These are phyloP conservation scores for Trilocha varians DNA, from an alignment of 2,888 invertebrate species.

Conservation along the genomic window DNA sequence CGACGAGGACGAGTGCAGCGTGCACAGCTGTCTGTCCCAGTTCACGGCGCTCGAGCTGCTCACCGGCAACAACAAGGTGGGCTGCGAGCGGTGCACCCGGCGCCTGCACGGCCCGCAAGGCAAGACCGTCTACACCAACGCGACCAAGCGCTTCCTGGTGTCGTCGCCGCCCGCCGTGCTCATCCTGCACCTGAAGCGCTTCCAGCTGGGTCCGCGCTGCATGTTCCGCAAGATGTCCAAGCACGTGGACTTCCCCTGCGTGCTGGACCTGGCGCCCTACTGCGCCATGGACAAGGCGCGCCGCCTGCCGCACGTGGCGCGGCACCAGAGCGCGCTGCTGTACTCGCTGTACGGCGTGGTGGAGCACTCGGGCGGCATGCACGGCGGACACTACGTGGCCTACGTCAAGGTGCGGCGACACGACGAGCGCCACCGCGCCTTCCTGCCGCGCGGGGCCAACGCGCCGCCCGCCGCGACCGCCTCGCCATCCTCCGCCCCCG, in stretches of 20 bases:
- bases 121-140: slow-evolving; percentile 85
- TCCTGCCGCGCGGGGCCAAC: slow-evolving; percentile 77
- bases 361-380: slow-evolving; percentile 93
- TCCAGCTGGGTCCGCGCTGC: slow-evolving; percentile 84
- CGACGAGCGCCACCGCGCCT: slow-evolving; percentile 81
- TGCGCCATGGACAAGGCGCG: slow-evolving; percentile 80
- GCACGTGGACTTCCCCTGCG: slow-evolving; percentile 88
- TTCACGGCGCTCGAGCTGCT: slow-evolving; percentile 93
- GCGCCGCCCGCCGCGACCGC: slow-evolving; percentile 71
- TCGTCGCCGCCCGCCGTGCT: slow-evolving; percentile 94
- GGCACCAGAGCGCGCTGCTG: slow-evolving; percentile 78
- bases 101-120: slow-evolving; percentile 78
- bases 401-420: slow-evolving; percentile 89
- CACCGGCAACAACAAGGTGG: slow-evolving; percentile 93
- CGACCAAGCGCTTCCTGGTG: slow-evolving; percentile 88
- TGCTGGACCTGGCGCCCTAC: slow-evolving; percentile 92
- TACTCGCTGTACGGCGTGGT: slow-evolving; percentile 97
- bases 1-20: slow-evolving; percentile 85
- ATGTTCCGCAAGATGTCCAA: slow-evolving; percentile 88
- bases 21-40: slow-evolving; percentile 92
- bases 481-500: slow-evolving; percentile 64
- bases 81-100: slow-evolving; percentile 91
- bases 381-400: slow-evolving; percentile 90
- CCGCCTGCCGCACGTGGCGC: slow-evolving; percentile 74
- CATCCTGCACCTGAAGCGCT: slow-evolving; percentile 95